Percentiles rank a stretch among this genome's conserved stretches.
These are phyloP conservation scores for Eustalomyia histrio DNA, from an alignment of 2,888 invertebrate genomes.

Conservation along the genomic window DNA sequence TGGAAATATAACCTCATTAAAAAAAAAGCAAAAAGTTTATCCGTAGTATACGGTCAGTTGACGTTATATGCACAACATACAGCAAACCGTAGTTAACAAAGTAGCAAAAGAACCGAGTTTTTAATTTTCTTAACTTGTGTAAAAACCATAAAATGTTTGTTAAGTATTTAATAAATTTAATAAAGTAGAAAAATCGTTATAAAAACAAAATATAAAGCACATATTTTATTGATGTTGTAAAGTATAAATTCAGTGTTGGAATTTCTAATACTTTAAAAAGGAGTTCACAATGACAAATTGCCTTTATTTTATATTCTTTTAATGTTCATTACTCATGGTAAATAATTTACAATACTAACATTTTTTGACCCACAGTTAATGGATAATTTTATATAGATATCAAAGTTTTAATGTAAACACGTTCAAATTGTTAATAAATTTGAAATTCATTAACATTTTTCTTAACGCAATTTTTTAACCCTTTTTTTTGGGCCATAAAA, in stretches of 20 bases:
- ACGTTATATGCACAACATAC: not conserved
- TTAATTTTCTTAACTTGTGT: conserved; percentile 17
- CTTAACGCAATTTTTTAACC: conserved; percentile 24
- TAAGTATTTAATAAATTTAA: conserved; percentile 27
- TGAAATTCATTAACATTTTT: conserved; percentile 47
- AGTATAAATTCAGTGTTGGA: not conserved
- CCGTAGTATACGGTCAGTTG: conserved; percentile 13
- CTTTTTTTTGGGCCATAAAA: conserved; percentile 18
- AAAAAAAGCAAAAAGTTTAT: conserved; percentile 23
- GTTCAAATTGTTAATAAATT: conserved; percentile 41
- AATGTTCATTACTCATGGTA: not conserved
- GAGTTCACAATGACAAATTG: not conserved
- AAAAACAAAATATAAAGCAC: not conserved
- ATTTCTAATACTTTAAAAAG: conserved; percentile 1
- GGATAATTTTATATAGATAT: conserved; percentile 33
- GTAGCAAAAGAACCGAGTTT: not conserved
- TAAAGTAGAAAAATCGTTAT: not conserved
- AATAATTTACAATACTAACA: conserved; percentile 1
- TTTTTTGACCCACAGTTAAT: not conserved
- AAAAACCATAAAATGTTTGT: conserved; percentile 11
- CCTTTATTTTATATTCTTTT: not conserved
- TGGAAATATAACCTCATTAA: conserved; percentile 30
- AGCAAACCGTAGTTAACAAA: not conserved
- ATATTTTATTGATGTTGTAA: not conserved
- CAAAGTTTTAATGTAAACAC: conserved; percentile 34